Base-by-base conservation (phyloP, 2,888 invertebrate genomes). In the Schizaphis graminum region DNA sequence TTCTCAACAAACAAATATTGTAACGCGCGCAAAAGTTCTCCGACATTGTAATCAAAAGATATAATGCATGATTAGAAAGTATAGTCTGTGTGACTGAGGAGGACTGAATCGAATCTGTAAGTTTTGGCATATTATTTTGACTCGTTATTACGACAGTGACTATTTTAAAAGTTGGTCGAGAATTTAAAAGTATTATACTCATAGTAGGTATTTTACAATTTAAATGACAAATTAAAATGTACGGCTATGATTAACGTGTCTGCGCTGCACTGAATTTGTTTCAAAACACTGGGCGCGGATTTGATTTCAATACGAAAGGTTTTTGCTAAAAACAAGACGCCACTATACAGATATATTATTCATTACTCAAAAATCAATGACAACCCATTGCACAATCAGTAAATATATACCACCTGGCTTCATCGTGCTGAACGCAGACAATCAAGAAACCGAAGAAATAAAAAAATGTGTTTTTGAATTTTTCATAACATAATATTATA, bases 31-130 rank as follows among this genome's bases (percentile, higher is more conserved):
- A 88, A 49, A 85, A 56, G 35, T 89, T 89, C 35, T 41, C 24
- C 41, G 35, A 56, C 56, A 13, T 26, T 26, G 24, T 53, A 41
- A 35, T 56, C 89, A 89, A 89, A 56, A 89, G 35, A 77, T 77
- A 77, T 77, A 77, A n/a, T 49, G 49, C 49, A 49, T 49, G 49
- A 87, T 87, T 87, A 87, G 49, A 87, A 87, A 77, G 35, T 77
- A 77, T 77, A 67, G 35, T 21, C 21, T 8, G 35, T 21, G 35
- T 35, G 35, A 41, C 77, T 77, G 77, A 21, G 35, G 35, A 35
- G 77, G 35, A 3, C 21, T 35, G 77, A 77, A 77, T 21, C 35
- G 35, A 77, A 77, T 77, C 35, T 77, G 77, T 21, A 77, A 77
- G 77, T 77, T 35, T 21, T 41, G 21, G 77, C 21, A 77, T 77